Percentiles rank a stretch among this genome's conserved stretches.
Conservation (phyloP, 2,797 vertebrate species). For the Champsocephalus esox region DNA sequence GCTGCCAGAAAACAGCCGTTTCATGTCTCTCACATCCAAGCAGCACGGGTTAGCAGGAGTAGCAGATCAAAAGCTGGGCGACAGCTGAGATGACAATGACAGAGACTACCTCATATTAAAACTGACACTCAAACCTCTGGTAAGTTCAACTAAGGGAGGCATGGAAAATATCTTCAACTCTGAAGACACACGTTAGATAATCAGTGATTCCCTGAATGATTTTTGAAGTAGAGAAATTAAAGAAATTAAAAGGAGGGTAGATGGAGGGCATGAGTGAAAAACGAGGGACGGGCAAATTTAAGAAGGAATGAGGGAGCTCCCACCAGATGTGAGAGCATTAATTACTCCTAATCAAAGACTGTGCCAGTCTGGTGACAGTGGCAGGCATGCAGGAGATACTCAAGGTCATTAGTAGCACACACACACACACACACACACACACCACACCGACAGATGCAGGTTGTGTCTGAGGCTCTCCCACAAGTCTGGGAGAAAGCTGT, state of each 20-base stretch:
- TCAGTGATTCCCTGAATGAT: conserved; percentile 39
- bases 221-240: conserved; percentile 49
- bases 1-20: conserved; percentile 77
- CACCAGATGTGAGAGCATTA: conserved; percentile 83
- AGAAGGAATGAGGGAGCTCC: conserved; percentile 62
- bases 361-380: conserved; percentile 75
- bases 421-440: conserved; percentile 23
- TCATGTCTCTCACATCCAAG: conserved; percentile 75
- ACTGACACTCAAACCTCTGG: conserved; percentile 51
- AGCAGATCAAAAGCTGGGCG: conserved; percentile 71
- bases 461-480: conserved; percentile 46
- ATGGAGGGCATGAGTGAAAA: conserved; percentile 34
- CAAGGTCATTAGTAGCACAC: conserved; percentile 78
- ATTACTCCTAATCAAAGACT: conserved; percentile 83
- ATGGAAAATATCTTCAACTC: conserved; percentile 47
- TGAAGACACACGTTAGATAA: conserved; percentile 39
- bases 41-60: conserved; percentile 55
- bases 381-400: conserved; percentile 70
- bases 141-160: conserved; percentile 46
- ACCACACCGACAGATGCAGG: conserved; percentile 30
- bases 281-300: conserved; percentile 51
- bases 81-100: conserved; percentile 75
- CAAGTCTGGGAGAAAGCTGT: conserved; percentile 40
- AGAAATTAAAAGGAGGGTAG: conserved; percentile 38
- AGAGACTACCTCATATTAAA: conserved; percentile 56